phyloP scores from a whole-genome alignment of 2,888 invertebrate genomes.

The Caenorhabditis sp. region DNA sequence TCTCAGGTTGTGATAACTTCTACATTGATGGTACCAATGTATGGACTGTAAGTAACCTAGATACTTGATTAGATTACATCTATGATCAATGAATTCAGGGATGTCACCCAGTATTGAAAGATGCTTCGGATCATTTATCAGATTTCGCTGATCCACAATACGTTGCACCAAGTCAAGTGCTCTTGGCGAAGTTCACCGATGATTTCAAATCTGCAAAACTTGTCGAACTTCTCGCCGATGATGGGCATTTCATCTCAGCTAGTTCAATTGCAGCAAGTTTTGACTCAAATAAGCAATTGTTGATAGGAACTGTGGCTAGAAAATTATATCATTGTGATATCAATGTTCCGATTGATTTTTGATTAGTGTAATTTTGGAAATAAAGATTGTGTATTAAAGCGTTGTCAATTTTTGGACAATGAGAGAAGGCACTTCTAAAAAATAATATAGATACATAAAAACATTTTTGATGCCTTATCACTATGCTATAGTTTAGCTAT shows the following conservation, averaged over 20 bases:
- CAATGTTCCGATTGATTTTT: slow-evolving; percentile 8
- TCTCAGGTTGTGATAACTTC: slow-evolving; percentile 46
- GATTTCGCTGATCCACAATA: slow-evolving; percentile 11
- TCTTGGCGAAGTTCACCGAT: slow-evolving; percentile 34
- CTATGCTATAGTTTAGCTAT: too few species aligned
- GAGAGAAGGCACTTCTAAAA: too few species aligned
- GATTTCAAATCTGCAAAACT: slow-evolving; percentile 33
- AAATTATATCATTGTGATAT: slow-evolving; percentile 39
- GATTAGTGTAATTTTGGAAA: neutral
- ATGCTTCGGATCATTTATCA: slow-evolving; percentile 25
- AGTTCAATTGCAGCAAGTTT: slow-evolving; percentile 27
- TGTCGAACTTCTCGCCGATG: slow-evolving; percentile 39
- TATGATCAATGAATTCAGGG: slow-evolving; percentile 22
- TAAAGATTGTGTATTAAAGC: too few species aligned
- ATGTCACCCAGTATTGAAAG: slow-evolving; percentile 41
- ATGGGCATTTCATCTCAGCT: slow-evolving; percentile 36
- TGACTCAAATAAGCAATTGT: slow-evolving; percentile 28
- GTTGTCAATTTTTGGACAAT: too few species aligned
- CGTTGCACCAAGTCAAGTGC: slow-evolving; percentile 42
- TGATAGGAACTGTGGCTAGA: slow-evolving; percentile 41
- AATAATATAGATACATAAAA: too few species aligned
- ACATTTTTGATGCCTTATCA: too few species aligned
- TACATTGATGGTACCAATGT: slow-evolving; percentile 34
- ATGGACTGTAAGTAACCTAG: slow-evolving; percentile 35
- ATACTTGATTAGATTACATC: too few species aligned